Conservation (phyloP, 2,113 vertebrate species). For the Potamarius usumacintae region DNA sequence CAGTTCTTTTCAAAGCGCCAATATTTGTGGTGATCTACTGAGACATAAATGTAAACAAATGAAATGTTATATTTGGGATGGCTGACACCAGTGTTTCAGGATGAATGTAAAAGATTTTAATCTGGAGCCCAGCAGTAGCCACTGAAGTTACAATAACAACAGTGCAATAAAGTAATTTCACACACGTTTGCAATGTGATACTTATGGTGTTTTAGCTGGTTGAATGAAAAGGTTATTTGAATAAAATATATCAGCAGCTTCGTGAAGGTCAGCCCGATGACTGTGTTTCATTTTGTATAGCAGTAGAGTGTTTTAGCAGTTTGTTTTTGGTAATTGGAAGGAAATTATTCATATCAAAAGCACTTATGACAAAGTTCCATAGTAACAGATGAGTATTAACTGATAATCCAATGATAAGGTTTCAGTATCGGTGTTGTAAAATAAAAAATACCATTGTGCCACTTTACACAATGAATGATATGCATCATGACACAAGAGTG, state of each 20-base stretch:
- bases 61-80: not conserved
- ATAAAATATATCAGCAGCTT: not conserved
- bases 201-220: not conserved
- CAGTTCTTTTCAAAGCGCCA: not conserved
- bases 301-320: not conserved
- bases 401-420: not conserved
- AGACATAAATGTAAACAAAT: not conserved
- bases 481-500: not conserved
- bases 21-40: not conserved
- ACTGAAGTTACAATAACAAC: not conserved
- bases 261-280: not conserved
- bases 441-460: not conserved
- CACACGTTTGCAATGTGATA: not conserved
- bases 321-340: too few relatives aligned
- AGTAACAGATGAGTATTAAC: not conserved
- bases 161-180: not conserved
- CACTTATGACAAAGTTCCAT: not conserved
- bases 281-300: not conserved
- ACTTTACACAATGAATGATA: not conserved
- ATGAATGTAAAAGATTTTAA: not conserved
- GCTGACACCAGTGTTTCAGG: not conserved
- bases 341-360: too few relatives aligned
- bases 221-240: not conserved
- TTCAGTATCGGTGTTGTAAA: not conserved
- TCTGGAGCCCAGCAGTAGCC: not conserved